Evolutionary conservation across 1,140 invertebrate genomes (phyloP), one percentile per base, ranked within the genome.

Genomic region (Drosophila orosa): DNA sequence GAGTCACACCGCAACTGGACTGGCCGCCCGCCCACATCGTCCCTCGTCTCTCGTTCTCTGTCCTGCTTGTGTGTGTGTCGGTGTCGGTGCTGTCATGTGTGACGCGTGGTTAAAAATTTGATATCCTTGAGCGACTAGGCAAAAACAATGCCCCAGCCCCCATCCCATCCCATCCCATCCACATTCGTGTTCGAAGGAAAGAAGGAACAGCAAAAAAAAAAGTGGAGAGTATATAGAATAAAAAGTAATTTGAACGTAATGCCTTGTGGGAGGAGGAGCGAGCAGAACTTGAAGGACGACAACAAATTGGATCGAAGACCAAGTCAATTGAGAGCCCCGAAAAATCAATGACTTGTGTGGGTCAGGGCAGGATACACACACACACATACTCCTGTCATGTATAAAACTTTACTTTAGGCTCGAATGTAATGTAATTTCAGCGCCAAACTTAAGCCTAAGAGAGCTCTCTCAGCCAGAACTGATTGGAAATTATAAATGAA

Each of bases 51-150:
- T n/a, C 15, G 29, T 52, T 25, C 35, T 52, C 37, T 61, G 35
- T 48, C 39, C 56, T 57, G 52, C 22, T 9, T 54, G 29, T 17
- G 50, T 24, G 52, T 39, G 57, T 54, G 56, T 45, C 31, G 33
- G 27, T 65, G 24, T 31, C 55, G 68, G 74, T 63, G 57, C 74
- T 71, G 68, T 61, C 81, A 75, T 78, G 83, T 85, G 82, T 85
- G 82, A 86, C 78, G 78, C 83, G 82, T 82, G 82, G 82, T 86
- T 82, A 86, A 86, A 80, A 86, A 85, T 85, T 86, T 87, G 83
- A 85, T 85, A 85, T 86, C 82, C 82, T 85, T 78, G 83, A 86
- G 69, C 63, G 78, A 57, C 79, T 76, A 56, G 56, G 59, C 63
- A 75, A 72, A 61, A 76, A 52, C 56, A 72, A 62, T 37, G 48